Percentiles rank a stretch among this genome's conserved stretches.
Evolutionary conservation across 2,888 invertebrate genomes (phyloP).

Genomic region (Andrena marginata): DNA sequence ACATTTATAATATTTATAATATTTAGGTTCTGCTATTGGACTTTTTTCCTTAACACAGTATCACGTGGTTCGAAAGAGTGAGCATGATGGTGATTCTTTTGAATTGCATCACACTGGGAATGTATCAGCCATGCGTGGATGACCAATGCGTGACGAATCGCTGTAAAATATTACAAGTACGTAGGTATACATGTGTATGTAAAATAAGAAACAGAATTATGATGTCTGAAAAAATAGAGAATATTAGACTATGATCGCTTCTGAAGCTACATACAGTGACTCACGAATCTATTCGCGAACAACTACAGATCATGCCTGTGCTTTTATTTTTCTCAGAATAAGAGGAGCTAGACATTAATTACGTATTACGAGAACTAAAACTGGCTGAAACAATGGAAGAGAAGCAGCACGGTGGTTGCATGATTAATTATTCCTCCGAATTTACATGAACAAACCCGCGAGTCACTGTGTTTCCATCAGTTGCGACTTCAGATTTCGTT

Average conservation of each 20-base stretch:
- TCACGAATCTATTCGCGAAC: too few species aligned
- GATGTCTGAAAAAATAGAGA: too few species aligned
- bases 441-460: too few species aligned
- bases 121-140: slow-evolving; percentile 99
- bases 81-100: slow-evolving; percentile 99
- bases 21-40: background rate
- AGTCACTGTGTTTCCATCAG: background rate
- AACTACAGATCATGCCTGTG: too few species aligned
- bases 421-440: too few species aligned
- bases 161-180: slow-evolving; percentile 96
- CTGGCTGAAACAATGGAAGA: too few species aligned
- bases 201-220: background rate
- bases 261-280: too few species aligned
- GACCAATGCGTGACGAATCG: slow-evolving; percentile 95
- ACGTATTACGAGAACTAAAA: too few species aligned
- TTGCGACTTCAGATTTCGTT: background rate
- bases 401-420: too few species aligned
- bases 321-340: too few species aligned
- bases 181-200: slow-evolving; percentile 35
- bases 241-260: too few species aligned
- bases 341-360: too few species aligned
- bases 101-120: slow-evolving; percentile 99
- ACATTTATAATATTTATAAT: background rate
- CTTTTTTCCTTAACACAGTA: slow-evolving; percentile 88
- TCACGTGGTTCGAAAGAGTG: slow-evolving; percentile 99